These are phyloP conservation scores for Gouania willdenowi DNA, from an alignment of 2,797 vertebrate genomes.

Conservation along the genomic window DNA sequence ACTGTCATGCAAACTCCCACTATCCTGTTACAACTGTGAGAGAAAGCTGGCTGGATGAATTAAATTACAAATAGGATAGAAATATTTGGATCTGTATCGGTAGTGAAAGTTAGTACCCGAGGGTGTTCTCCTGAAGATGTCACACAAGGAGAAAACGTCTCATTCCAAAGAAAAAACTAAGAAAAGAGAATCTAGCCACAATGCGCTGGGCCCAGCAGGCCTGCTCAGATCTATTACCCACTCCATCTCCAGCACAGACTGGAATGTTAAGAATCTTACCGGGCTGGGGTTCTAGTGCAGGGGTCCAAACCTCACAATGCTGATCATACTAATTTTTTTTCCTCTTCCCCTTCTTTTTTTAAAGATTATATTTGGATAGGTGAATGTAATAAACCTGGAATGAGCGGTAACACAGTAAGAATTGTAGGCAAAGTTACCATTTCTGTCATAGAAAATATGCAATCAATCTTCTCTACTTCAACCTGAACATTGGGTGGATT, in stretches of 20 bases:
- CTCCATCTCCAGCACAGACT: constrained; percentile 64
- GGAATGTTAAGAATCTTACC: constrained; percentile 78
- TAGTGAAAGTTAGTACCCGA: constrained; percentile 62
- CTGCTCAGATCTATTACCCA: constrained; percentile 73
- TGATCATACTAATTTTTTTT: constrained; percentile 49
- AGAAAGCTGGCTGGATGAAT: constrained; percentile 18
- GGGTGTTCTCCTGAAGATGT: constrained; percentile 65
- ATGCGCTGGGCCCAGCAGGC: constrained; percentile 64
- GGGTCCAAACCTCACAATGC: constrained; percentile 69
- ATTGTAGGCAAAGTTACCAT: constrained; percentile 17
- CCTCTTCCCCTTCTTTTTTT: constrained; percentile 42
- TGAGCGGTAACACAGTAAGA: constrained; percentile 20
- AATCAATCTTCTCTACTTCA: neutral
- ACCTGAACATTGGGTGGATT: neutral
- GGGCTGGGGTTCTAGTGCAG: constrained; percentile 64
- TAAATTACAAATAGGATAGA: constrained; percentile 29
- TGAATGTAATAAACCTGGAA: constrained; percentile 49
- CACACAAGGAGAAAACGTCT: constrained; percentile 52
- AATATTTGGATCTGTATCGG: constrained; percentile 23
- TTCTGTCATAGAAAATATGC: neutral
- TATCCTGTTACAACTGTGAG: constrained; percentile 59
- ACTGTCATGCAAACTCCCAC: constrained; percentile 67
- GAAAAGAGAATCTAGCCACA: constrained; percentile 42
- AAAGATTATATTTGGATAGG: constrained; percentile 48
- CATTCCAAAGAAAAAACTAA: constrained; percentile 38